Evolutionary conservation across 1,140 invertebrate species (phyloP).

Genomic region (Aricia agestis): DNA sequence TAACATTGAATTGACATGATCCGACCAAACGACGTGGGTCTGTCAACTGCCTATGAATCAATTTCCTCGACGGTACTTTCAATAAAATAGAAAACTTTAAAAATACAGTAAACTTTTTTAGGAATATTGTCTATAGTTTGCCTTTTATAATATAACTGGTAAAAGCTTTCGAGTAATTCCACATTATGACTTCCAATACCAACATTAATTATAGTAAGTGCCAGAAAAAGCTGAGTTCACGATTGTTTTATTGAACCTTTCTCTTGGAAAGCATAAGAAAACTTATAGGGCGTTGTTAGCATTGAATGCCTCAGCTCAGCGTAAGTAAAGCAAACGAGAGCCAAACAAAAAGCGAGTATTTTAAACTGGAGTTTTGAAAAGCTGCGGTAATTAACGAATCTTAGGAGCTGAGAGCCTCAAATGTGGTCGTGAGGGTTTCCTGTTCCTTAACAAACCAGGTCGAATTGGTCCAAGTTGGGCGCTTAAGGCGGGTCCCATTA

Average conservation of each 20-base stretch:
- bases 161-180: too few relatives aligned
- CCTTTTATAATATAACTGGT: too few relatives aligned
- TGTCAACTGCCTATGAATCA: too few relatives aligned
- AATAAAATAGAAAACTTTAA: too few relatives aligned
- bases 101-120: too few relatives aligned
- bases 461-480: slow-evolving; percentile 22
- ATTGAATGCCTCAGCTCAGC: neutral
- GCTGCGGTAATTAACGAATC: slow-evolving; percentile 66
- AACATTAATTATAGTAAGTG: too few relatives aligned
- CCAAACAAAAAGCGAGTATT: neutral
- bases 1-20: too few relatives aligned
- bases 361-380: slow-evolving; percentile 21
- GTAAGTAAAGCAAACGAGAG: neutral
- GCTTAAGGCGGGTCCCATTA: slow-evolving; percentile 20
- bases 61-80: too few relatives aligned
- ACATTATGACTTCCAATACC: too few relatives aligned
- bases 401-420: slow-evolving; percentile 48
- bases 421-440: slow-evolving; percentile 46
- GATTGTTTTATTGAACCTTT: neutral
- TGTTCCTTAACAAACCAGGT: slow-evolving; percentile 40
- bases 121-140: too few relatives aligned
- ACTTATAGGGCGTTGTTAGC: neutral
- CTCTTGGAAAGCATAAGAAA: slow-evolving; percentile 10
- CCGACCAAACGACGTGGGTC: too few relatives aligned
- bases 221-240: too few relatives aligned